A percentile compares a stretch with the other conserved stretches of the same genome.
These are phyloP conservation scores for Hypocryptadius cinnamomeus DNA, from an alignment of 2,113 vertebrate genomes.

Conservation along the genomic window DNA sequence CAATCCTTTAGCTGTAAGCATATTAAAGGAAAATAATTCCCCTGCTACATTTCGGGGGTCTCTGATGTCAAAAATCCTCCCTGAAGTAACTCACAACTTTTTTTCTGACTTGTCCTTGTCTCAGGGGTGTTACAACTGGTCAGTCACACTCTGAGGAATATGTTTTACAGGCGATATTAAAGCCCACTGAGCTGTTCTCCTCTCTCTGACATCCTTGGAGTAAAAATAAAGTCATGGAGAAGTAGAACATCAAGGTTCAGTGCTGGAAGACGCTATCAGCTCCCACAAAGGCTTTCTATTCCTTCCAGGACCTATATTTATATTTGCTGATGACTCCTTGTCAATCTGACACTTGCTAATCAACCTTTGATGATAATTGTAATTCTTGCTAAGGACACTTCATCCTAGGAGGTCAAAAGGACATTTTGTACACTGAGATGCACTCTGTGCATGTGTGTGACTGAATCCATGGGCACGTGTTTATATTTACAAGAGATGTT, in stretches of 20 bases:
- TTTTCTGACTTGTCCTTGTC: not conserved
- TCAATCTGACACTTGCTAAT: constrained; percentile 24
- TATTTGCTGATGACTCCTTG: not conserved
- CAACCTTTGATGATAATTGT: not conserved
- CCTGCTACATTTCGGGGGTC: constrained; percentile 14
- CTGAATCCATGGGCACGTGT: not conserved
- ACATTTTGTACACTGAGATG: not conserved
- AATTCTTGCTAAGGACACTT: not conserved
- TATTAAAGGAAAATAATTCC: constrained; percentile 54
- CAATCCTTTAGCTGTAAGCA: constrained; percentile 56
- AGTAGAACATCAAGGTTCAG: not conserved
- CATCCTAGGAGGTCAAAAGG: not conserved
- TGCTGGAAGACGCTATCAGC: not conserved
- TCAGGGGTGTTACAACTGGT: not conserved
- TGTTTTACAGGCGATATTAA: not conserved
- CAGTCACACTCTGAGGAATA: not conserved
- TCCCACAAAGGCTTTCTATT: not conserved
- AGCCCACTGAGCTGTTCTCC: not conserved
- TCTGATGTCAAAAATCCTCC: constrained; percentile 48
- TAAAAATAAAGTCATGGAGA: not conserved
- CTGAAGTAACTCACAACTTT: constrained; percentile 17
- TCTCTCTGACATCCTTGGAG: not conserved
- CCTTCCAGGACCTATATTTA: not conserved
- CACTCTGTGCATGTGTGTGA: not conserved
- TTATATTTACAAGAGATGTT: not conserved